Base-by-base conservation (phyloP, 1,140 invertebrate genomes). In the Ditylenchus dipsaci region DNA sequence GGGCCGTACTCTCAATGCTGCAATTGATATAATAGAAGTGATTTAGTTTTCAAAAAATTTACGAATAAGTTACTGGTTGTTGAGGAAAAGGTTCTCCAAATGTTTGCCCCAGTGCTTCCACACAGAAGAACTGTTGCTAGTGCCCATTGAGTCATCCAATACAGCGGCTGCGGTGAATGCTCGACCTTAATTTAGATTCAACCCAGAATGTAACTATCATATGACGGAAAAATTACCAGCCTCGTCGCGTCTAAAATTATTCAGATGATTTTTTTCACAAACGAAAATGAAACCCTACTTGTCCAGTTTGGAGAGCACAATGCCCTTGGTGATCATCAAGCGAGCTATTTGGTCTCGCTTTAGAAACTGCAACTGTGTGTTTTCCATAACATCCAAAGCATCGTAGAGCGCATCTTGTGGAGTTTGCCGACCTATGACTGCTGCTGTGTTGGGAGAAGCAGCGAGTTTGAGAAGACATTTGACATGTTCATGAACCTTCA, bases 391-490 rank as follows among this genome's bases (percentile, higher is more conserved):
- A 29, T 74, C 59, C 26, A 73, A 27, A 21, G 69, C 69, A 30
- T 71, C 69, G 15, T 56, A 7, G 13, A 71, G 29, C 15, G 53
- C 53, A 42, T 63, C 69, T 21, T 71, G 69, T 21, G 53, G 29
- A 21, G 30, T 17, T 59, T 23, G n/a, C 29, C 59, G 68, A 13
- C 1, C 47, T 45, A 27, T 38, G 15, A 33, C 26, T n/a, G 42
- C 26, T n/a, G 42, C 9, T 56, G 49, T 26, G 49, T 53, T 53
- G 23, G 49, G 49, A 53, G n/a, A 17, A 21, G 19, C 15, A n/a
- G 70, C 45, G 13, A 74, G 45, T n/a, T 71, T 74, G 8, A 71
- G 38, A 42, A 71, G 63, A 33, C 69, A 71, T 65, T 71, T 71
- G 7, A 76, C 65, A 13, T 77, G 62, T 30, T 66, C 63, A 1